A percentile compares a stretch with the other conserved stretches of the same genome.
Evolutionary conservation across 2,113 vertebrate species (phyloP).

Genomic region (Microtus richardsoni): DNA sequence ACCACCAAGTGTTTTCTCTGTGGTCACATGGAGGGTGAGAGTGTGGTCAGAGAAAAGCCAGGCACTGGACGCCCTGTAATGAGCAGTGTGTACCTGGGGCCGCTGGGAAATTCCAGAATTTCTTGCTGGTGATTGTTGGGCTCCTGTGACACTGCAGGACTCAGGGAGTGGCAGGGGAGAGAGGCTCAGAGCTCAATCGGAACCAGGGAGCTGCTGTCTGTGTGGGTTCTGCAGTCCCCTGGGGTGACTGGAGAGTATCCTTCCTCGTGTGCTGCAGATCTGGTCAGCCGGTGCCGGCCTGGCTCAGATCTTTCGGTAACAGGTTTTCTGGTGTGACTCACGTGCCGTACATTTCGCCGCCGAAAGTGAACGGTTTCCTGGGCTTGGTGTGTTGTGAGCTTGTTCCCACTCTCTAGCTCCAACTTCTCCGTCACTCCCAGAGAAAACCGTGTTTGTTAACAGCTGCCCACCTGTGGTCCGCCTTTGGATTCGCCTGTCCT

Average conservation of each 20-base stretch:
- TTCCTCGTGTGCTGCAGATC: fast-evolving
- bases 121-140: fast-evolving
- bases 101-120: fast-evolving
- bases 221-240: too few species aligned
- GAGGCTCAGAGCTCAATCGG: fast-evolving
- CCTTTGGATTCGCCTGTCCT: not conserved
- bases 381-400: not conserved
- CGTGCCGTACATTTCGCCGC: fast-evolving
- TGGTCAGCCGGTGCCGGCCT: not conserved
- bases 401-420: not conserved
- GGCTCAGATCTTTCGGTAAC: not conserved
- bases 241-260: fast-evolving
- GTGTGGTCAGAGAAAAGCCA: fast-evolving
- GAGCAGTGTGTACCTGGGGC: fast-evolving
- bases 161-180: not conserved
- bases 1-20: not conserved
- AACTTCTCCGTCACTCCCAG: not conserved
- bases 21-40: too few species aligned
- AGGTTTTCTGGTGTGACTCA: not conserved
- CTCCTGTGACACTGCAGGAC: not conserved
- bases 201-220: not conserved
- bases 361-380: not conserved
- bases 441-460: not conserved
- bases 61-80: too few species aligned
- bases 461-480: fast-evolving